Conservation (phyloP, 1,140 invertebrate species). For the Rhopalosiphum padi region DNA sequence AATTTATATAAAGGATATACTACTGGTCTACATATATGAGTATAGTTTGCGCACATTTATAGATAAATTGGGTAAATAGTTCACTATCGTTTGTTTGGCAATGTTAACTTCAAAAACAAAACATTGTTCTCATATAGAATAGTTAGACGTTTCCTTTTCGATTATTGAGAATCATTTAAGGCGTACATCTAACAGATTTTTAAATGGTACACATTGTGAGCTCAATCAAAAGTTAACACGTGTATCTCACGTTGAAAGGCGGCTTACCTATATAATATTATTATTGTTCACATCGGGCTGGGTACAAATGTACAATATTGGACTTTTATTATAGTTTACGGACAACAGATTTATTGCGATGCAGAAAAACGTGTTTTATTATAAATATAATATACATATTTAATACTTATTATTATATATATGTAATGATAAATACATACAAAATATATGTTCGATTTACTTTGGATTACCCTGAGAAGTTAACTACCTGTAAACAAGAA, state of each 20-base stretch:
- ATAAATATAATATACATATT: background rate
- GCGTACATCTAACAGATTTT: background rate
- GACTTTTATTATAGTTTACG: background rate
- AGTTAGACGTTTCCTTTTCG: background rate
- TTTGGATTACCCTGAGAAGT: background rate
- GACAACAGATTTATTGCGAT: background rate
- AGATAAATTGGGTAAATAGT: background rate
- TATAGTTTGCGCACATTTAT: background rate
- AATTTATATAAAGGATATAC: background rate
- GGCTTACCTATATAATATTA: background rate
- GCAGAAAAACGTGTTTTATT: background rate
- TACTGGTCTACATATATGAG: too few species aligned
- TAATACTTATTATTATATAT: too few species aligned
- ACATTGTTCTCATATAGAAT: background rate
- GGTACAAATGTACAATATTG: background rate
- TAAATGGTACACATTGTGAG: background rate
- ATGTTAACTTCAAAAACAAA: background rate
- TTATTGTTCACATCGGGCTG: background rate
- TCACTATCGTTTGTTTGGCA: background rate
- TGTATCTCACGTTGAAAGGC: background rate
- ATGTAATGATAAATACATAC: background rate
- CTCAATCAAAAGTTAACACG: background rate
- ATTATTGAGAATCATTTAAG: background rate
- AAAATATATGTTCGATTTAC: background rate
- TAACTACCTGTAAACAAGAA: background rate